phyloP scores from a whole-genome alignment of 2,888 invertebrate genomes.

The Pandemis corylana region DNA sequence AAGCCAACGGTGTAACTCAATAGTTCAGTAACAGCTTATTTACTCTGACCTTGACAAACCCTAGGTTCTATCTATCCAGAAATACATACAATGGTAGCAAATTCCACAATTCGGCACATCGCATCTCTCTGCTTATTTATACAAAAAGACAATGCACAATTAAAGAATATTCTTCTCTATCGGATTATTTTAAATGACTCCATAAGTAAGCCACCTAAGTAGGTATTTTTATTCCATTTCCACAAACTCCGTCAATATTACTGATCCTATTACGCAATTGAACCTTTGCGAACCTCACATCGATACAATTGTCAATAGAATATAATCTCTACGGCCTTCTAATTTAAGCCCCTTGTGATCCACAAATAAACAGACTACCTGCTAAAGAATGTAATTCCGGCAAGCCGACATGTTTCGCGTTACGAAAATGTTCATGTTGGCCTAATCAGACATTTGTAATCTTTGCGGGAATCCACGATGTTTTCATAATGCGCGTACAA shows the following conservation, averaged over 20 bases:
- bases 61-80: too few species aligned
- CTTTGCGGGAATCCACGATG: slow-evolving; percentile 36
- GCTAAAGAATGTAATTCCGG: slow-evolving; percentile 33
- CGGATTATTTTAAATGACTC: not conserved
- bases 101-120: too few species aligned
- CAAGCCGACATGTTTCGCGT: slow-evolving; percentile 33
- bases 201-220: not conserved
- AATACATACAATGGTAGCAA: too few species aligned
- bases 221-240: not conserved
- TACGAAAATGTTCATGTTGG: slow-evolving; percentile 25
- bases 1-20: too few species aligned
- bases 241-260: not conserved
- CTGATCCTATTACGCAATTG: slow-evolving; percentile 30
- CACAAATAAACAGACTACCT: slow-evolving; percentile 22
- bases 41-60: too few species aligned
- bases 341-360: slow-evolving; percentile 12
- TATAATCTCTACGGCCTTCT: slow-evolving; percentile 5
- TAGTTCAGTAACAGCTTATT: too few species aligned
- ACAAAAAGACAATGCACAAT: too few species aligned
- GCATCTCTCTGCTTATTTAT: too few species aligned
- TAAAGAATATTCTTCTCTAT: not conserved
- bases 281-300: slow-evolving; percentile 19
- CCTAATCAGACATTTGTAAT: slow-evolving; percentile 42
- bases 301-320: not conserved
- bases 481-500: slow-evolving; percentile 39